Conservation (phyloP, 1,140 invertebrate genomes). For the Alviniconcha marisindica region DNA sequence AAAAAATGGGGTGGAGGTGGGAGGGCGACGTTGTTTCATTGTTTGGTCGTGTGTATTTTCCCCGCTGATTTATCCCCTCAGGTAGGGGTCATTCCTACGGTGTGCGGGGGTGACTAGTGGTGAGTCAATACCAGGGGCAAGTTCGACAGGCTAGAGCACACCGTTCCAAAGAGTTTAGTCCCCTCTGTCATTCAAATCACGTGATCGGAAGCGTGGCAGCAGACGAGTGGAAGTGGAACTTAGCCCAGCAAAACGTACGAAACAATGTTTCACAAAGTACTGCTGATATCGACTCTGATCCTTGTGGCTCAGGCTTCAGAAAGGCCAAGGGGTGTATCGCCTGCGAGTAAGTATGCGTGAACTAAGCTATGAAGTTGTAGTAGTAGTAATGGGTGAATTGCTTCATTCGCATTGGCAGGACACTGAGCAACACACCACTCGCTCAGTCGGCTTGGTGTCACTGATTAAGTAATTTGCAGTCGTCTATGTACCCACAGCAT, state of each 20-base stretch:
- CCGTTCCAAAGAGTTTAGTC: background rate
- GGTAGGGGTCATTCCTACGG: background rate
- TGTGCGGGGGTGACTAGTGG: background rate
- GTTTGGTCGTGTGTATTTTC: background rate
- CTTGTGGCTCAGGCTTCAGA: slow-evolving; percentile 38
- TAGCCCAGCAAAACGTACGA: background rate
- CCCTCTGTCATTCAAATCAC: background rate
- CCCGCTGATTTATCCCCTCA: background rate
- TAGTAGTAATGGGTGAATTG: too few species aligned
- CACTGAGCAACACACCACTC: too few species aligned
- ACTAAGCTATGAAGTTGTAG: background rate
- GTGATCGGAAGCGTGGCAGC: slow-evolving; percentile 35
- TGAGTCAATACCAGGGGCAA: background rate
- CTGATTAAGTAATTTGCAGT: too few species aligned
- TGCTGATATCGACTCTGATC: background rate
- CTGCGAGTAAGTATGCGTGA: slow-evolving; percentile 54
- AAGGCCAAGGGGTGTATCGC: slow-evolving; percentile 60
- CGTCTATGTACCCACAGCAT: too few species aligned
- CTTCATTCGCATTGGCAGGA: too few species aligned
- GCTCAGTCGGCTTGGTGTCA: too few species aligned
- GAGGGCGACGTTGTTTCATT: too few species aligned
- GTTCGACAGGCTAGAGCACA: background rate
- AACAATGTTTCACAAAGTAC: background rate
- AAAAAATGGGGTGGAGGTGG: too few species aligned
- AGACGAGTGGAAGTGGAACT: background rate